These are phyloP conservation scores for Eciton burchellii DNA, from an alignment of 1,140 invertebrate genomes.

Conservation along the genomic window DNA sequence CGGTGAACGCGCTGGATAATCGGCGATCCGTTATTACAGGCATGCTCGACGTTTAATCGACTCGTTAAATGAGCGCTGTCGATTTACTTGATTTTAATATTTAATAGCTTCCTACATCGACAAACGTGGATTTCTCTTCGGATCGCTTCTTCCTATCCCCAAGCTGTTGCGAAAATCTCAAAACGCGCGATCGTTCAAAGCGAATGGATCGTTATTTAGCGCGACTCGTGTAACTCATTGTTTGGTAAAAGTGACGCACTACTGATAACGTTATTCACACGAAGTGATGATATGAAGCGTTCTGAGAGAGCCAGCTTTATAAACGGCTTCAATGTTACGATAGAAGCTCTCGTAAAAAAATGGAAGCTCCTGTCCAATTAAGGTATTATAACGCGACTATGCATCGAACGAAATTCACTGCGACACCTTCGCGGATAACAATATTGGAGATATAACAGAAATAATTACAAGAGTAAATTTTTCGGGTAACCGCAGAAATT, in stretches of 20 bases:
- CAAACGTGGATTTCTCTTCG: neutral
- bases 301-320: neutral
- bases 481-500: neutral
- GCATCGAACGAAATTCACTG: neutral
- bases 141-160: neutral
- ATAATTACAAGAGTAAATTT: too few relatives aligned
- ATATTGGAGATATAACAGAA: neutral
- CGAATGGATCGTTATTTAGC: neutral
- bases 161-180: neutral
- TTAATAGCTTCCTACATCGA: neutral
- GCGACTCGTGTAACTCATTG: neutral
- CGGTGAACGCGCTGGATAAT: constrained; percentile 18
- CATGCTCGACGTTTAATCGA: constrained; percentile 35
- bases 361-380: too few relatives aligned
- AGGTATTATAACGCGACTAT: neutral
- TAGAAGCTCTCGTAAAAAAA: too few relatives aligned
- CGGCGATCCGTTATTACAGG: constrained; percentile 36
- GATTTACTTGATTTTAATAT: constrained; percentile 12
- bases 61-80: constrained; percentile 25
- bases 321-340: too few relatives aligned
- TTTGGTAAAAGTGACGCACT: neutral
- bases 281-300: neutral
- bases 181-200: neutral
- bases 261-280: neutral
- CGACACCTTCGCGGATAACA: neutral